A percentile compares a stretch with the other conserved stretches of the same genome.
phyloP scores from a whole-genome alignment of 1,140 invertebrate genomes.

The Drosophila cardini region DNA sequence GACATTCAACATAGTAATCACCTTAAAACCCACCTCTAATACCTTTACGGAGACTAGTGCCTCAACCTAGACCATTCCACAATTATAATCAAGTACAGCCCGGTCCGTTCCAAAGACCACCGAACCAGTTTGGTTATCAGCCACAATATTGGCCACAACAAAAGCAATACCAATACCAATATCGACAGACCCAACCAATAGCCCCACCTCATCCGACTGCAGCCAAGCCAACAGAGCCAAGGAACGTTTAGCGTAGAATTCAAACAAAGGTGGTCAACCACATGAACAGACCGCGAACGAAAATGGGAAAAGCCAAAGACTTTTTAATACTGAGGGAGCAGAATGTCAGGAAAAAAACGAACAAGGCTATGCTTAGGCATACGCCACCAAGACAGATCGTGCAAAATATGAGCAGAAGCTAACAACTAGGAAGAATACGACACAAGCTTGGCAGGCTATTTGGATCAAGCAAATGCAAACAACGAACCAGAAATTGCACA shows the following conservation, averaged over 20 bases:
- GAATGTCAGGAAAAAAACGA: background rate
- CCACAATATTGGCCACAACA: background rate
- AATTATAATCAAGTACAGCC: background rate
- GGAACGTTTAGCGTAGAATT: constrained; percentile 32
- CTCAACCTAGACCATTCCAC: background rate
- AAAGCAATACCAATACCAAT: background rate
- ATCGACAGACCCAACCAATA: background rate
- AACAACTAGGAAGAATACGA: background rate
- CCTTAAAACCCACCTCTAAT: no score
- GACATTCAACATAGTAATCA: background rate
- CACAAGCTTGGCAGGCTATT: background rate
- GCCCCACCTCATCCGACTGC: background rate
- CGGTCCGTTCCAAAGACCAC: background rate
- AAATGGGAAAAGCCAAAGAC: background rate
- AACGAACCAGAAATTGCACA: background rate
- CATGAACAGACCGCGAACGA: constrained; percentile 21
- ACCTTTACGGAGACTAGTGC: background rate
- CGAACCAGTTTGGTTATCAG: background rate
- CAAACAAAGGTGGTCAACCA: constrained; percentile 29
- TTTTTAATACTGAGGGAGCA: constrained; percentile 10
- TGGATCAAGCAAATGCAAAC: background rate
- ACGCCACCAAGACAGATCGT: background rate
- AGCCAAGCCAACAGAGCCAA: constrained; percentile 17
- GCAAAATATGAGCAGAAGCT: background rate
- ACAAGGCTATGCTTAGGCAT: background rate